Base-by-base conservation (phyloP, 2,113 vertebrate species). In the Eptatretus burgeri region DNA sequence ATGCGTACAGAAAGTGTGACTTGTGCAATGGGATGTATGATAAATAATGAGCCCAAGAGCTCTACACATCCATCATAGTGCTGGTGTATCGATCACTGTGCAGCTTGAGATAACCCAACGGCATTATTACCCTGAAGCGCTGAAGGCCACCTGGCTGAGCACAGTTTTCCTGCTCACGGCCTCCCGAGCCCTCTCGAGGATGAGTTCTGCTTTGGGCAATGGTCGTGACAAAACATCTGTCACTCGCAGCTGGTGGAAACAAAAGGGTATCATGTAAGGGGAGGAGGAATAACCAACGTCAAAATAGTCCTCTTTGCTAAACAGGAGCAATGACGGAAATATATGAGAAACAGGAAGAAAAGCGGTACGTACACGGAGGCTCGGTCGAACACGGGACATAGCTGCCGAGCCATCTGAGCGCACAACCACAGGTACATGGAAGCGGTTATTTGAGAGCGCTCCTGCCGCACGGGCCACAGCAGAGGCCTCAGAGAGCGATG, bases 151-250 rank as follows among this genome's bases (percentile, higher is more conserved):
- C 66, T 85, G 79, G 51, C 76, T 84, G 67, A 96, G 80, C 13
- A 94, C 70, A 17, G 73, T 64, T 51, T 75, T 77, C 74, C 89
- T 91, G 62, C 80, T 80, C 52, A 81, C 73, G 17, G 76, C 72
- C 50, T 82, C 79, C 51, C 74, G 78, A 5, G 82, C 89, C 0
- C 83, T 79, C 19, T 87, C 82, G 1, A 91, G 74, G 67, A 78
- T 76, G 63, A 96, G 85, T 64, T 73, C 75, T 68, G 84, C 85
- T n/a, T 82, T 77, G 67, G 72, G 74, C 72, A 98, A 74, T 18
- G 82, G 77, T 67, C 83, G 83, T 41, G 88, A 93, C 72, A 96
- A 77, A 66, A 87, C 81, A 50, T 89, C 76, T 4, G 83, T 87
- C 66, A 94, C 81, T 60, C 81, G 83, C 20, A 98, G 78, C 91